phyloP scores from a whole-genome alignment of 2,888 invertebrate species.

The Philopedon plagiatum region DNA sequence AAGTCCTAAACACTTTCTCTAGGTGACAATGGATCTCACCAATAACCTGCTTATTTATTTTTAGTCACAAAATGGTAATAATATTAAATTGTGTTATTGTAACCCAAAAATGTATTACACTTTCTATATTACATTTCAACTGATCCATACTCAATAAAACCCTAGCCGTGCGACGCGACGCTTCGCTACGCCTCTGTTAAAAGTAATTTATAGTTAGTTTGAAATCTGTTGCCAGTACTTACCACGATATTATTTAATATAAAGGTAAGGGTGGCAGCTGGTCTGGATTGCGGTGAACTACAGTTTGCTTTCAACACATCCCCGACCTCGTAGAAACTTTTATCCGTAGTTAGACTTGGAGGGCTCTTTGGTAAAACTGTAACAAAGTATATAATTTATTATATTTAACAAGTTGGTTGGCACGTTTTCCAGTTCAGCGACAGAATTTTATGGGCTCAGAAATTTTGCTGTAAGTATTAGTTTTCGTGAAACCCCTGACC shows the following conservation, averaged over 20 bases:
- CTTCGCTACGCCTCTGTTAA: slow-evolving; percentile 4
- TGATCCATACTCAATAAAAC: background rate
- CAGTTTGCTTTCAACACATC: slow-evolving; percentile 85
- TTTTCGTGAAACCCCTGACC: background rate
- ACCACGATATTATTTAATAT: slow-evolving; percentile 85
- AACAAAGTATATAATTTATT: slow-evolving; percentile 61
- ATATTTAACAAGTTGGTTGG: slow-evolving; percentile 32
- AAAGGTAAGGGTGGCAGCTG: slow-evolving; percentile 81
- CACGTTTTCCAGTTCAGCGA: slow-evolving; percentile 32
- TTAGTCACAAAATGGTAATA: too few relatives aligned
- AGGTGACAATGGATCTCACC: too few relatives aligned
- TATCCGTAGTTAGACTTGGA: slow-evolving; percentile 79
- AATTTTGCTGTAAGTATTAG: slow-evolving; percentile 24
- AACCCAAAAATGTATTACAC: too few relatives aligned
- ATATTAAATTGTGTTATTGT: too few relatives aligned
- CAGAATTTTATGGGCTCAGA: slow-evolving; percentile 22
- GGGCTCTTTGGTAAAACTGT: slow-evolving; percentile 79
- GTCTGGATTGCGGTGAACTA: slow-evolving; percentile 83
- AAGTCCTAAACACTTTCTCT: too few relatives aligned
- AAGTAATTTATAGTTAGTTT: slow-evolving; percentile 44
- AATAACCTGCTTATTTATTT: too few relatives aligned
- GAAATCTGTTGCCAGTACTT: slow-evolving; percentile 67
- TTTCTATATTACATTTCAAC: background rate
- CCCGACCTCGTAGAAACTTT: slow-evolving; percentile 81
- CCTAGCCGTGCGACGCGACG: background rate